Conservation (phyloP, 1,140 invertebrate species). For the Aricia agestis region DNA sequence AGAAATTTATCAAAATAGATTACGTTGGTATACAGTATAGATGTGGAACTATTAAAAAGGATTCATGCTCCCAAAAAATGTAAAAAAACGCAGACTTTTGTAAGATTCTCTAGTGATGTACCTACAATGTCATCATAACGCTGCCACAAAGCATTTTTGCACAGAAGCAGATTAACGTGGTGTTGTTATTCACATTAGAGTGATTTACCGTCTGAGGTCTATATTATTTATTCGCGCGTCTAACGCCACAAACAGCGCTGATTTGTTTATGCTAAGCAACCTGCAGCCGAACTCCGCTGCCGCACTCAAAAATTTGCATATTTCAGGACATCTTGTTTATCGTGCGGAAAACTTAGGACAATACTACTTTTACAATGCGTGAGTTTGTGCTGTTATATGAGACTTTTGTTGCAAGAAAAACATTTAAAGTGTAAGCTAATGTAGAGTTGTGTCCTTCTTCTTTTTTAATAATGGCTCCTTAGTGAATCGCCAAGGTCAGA, state of each 20-base stretch:
- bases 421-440: too few species aligned
- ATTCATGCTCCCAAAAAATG: too few species aligned
- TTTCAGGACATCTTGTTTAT: constrained; percentile 41
- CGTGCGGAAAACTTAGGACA: constrained; percentile 6
- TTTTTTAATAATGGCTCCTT: too few species aligned
- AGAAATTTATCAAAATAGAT: too few species aligned
- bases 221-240: constrained; percentile 57
- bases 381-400: neutral
- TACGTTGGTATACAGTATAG: too few species aligned
- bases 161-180: neutral
- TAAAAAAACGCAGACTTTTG: too few species aligned
- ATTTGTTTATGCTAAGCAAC: constrained; percentile 70
- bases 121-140: neutral
- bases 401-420: neutral
- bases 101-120: too few species aligned
- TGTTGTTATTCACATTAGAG: constrained; percentile 46
- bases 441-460: too few species aligned
- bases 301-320: constrained; percentile 67
- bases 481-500: too few species aligned
- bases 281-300: constrained; percentile 47
- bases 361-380: neutral
- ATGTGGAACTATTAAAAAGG: too few species aligned
- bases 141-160: neutral
- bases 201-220: constrained; percentile 56
- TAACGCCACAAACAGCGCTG: constrained; percentile 43